Evolutionary conservation across 2,888 invertebrate genomes (phyloP).

Genomic region (Agrochola circellaris): DNA sequence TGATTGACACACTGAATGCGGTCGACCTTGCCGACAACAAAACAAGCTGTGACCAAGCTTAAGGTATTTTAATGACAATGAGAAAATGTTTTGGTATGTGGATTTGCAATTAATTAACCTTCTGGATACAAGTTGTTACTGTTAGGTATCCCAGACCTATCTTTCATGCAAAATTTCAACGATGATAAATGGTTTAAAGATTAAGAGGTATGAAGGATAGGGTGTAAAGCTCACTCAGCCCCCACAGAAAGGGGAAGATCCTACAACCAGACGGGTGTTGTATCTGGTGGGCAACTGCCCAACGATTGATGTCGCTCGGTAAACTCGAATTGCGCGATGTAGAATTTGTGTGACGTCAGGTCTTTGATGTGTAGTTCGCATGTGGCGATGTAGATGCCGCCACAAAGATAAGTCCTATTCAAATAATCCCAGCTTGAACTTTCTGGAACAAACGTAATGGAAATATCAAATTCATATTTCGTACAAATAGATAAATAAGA

Average conservation of each 20-base stretch:
- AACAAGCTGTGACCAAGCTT: slow-evolving; percentile 44
- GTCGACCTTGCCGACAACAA: slow-evolving; percentile 54
- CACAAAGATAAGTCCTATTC: neutral
- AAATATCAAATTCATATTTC: slow-evolving; percentile 14
- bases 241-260: no score
- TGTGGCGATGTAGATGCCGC: no score
- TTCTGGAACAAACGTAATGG: neutral
- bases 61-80: slow-evolving; percentile 56
- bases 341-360: no score
- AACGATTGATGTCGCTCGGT: no score
- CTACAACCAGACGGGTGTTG: no score
- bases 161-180: neutral
- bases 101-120: slow-evolving; percentile 49
- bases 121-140: slow-evolving; percentile 22
- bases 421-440: neutral
- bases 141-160: slow-evolving; percentile 6
- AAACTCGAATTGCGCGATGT: no score
- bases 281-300: no score
- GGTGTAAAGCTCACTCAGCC: no score
- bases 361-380: no score
- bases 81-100: slow-evolving; percentile 33
- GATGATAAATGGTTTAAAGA: neutral
- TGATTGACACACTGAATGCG: slow-evolving; percentile 48
- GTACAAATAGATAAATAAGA: neutral
- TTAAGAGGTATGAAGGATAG: no score